phyloP scores from a whole-genome alignment of 1,140 invertebrate species.

The Conus betulinus region DNA sequence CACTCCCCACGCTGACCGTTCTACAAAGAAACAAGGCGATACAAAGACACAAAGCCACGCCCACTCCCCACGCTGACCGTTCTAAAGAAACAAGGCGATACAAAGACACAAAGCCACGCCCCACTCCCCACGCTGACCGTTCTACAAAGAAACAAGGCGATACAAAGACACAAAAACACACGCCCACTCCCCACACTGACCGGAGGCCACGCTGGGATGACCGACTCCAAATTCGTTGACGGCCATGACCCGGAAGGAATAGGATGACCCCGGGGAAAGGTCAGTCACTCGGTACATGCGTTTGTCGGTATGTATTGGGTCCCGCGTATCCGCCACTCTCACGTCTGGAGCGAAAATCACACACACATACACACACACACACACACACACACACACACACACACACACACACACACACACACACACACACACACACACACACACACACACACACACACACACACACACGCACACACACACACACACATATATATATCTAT shows the following conservation, averaged over 20 bases:
- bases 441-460: too few species aligned
- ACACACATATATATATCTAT: too few species aligned
- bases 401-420: too few species aligned
- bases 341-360: neutral
- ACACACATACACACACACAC: too few species aligned
- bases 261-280: constrained; percentile 90
- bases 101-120: neutral
- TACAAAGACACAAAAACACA: neutral
- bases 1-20: constrained; percentile 55
- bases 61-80: too few species aligned
- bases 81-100: too few species aligned
- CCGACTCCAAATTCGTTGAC: constrained; percentile 88
- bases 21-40: too few species aligned
- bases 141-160: neutral
- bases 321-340: neutral
- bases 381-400: too few species aligned
- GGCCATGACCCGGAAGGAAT: constrained; percentile 92
- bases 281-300: constrained; percentile 33
- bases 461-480: too few species aligned
- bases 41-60: neutral
- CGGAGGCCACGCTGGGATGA: constrained; percentile 74
- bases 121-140: constrained; percentile 54
- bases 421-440: too few species aligned
- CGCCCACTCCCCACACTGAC: constrained; percentile 50
- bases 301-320: constrained; percentile 2